phyloP scores from a whole-genome alignment of 2,888 invertebrate species.

The Portevinia maculata region DNA sequence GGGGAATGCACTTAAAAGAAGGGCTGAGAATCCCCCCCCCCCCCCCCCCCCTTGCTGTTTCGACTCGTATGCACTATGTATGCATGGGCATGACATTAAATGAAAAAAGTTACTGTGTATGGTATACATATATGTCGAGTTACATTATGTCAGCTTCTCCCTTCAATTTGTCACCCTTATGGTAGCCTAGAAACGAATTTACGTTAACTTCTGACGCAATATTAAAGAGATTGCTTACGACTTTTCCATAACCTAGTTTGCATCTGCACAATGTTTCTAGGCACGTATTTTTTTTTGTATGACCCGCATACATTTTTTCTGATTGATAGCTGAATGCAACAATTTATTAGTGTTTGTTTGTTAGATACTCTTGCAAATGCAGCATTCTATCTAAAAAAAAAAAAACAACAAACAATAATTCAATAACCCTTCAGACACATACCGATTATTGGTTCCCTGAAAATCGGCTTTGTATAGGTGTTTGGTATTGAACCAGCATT shows the following conservation, averaged over 20 bases:
- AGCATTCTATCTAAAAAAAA: slow-evolving; percentile 1
- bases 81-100: not conserved
- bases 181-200: not conserved
- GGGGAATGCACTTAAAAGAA: not conserved
- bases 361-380: no score
- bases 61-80: not conserved
- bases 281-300: not conserved
- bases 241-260: not conserved
- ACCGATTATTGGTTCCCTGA: slow-evolving; percentile 32
- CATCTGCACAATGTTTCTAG: not conserved
- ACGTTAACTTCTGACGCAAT: slow-evolving; percentile 10
- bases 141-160: not conserved
- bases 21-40: slow-evolving; percentile 6
- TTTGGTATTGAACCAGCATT: slow-evolving; percentile 22
- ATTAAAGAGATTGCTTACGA: not conserved
- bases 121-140: not conserved
- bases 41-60: not conserved
- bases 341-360: no score
- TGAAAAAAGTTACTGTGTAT: not conserved
- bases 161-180: slow-evolving; percentile 11
- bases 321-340: no score
- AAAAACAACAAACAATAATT: slow-evolving; percentile 12
- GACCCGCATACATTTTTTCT: no score
- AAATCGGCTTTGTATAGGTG: slow-evolving; percentile 39
- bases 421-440: slow-evolving; percentile 32